phyloP scores from a whole-genome alignment of 2,113 vertebrate species.

The Illadopsis cleaveri region DNA sequence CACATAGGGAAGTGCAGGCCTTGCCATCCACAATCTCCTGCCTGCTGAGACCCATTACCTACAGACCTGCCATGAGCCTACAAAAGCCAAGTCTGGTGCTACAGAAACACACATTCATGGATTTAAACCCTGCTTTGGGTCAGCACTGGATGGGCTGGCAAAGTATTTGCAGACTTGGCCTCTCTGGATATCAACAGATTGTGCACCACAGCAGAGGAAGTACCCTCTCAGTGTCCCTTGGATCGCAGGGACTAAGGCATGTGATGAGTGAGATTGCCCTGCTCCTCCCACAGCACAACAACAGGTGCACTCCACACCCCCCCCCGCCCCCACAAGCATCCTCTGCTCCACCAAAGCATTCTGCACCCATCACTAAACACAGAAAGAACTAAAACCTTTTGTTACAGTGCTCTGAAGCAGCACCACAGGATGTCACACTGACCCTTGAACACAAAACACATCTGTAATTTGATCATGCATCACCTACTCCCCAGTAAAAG shows the following conservation, averaged over 20 bases:
- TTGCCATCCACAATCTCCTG: background rate
- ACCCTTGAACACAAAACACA: background rate
- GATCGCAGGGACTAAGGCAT: background rate
- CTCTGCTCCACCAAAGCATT: background rate
- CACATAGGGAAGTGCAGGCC: background rate
- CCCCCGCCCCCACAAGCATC: background rate
- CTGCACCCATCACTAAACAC: background rate
- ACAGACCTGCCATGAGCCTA: background rate
- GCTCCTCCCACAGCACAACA: background rate
- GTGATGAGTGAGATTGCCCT: background rate
- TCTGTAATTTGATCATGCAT: accelerated
- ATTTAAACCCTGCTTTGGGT: background rate
- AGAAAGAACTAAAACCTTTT: background rate
- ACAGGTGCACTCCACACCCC: accelerated
- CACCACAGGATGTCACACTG: background rate
- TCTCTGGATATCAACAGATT: background rate
- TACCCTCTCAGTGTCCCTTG: background rate
- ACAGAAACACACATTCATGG: background rate
- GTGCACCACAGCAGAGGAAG: background rate
- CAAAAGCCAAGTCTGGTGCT: background rate
- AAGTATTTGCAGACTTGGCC: background rate
- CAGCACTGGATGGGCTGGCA: background rate
- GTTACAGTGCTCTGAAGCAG: background rate
- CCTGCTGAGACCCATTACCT: background rate
- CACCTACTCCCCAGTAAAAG: background rate